Percentiles rank a stretch among this genome's conserved stretches.
phyloP scores from a whole-genome alignment of 2,797 vertebrate genomes.

The Coranthus polyacanthus region DNA sequence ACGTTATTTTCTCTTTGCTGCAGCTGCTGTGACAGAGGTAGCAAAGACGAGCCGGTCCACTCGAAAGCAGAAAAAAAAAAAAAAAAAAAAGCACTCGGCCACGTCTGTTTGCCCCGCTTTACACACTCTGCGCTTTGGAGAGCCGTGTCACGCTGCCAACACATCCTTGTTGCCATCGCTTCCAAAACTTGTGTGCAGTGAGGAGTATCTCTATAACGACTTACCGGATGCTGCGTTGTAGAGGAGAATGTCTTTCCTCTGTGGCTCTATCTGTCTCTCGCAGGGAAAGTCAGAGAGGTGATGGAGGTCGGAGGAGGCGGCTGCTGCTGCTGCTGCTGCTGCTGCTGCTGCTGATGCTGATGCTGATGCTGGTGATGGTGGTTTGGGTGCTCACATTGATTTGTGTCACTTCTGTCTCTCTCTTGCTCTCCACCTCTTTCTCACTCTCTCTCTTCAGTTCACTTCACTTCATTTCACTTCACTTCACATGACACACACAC shows the following conservation, averaged over 20 bases:
- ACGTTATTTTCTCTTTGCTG: conserved; percentile 12
- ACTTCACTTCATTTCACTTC: conserved; percentile 79
- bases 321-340: conserved; percentile 26
- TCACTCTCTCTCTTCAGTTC: conserved; percentile 49
- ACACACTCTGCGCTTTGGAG: conserved; percentile 32
- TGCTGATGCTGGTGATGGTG: conserved; percentile 55
- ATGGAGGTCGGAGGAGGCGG: conserved; percentile 68
- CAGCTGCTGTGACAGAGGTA: conserved; percentile 33
- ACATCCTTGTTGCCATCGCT: conserved; percentile 5
- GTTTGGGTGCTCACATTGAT: conserved; percentile 76
- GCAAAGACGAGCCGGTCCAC: conserved; percentile 16
- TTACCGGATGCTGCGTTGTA: conserved; percentile 63
- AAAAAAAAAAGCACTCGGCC: conserved; percentile 17
- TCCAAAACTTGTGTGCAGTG: conserved; percentile 42
- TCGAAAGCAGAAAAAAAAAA: conserved; percentile 12
- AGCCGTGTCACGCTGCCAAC: conserved; percentile 25
- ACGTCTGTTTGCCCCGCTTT: conserved; percentile 26
- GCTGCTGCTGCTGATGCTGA: conserved; percentile 24
- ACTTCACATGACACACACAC: conserved; percentile 77
- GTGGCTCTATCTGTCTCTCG: conserved; percentile 40
- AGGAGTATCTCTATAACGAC: conserved; percentile 43
- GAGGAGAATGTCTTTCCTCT: conserved; percentile 38
- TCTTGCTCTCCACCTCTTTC: conserved; percentile 66
- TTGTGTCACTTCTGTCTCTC: conserved; percentile 73
- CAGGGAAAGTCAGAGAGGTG: conserved; percentile 63